A percentile compares a stretch with the other conserved stretches of the same genome.
phyloP scores from a whole-genome alignment of 2,113 vertebrate species.

The Phalacrocorax aristotelis region DNA sequence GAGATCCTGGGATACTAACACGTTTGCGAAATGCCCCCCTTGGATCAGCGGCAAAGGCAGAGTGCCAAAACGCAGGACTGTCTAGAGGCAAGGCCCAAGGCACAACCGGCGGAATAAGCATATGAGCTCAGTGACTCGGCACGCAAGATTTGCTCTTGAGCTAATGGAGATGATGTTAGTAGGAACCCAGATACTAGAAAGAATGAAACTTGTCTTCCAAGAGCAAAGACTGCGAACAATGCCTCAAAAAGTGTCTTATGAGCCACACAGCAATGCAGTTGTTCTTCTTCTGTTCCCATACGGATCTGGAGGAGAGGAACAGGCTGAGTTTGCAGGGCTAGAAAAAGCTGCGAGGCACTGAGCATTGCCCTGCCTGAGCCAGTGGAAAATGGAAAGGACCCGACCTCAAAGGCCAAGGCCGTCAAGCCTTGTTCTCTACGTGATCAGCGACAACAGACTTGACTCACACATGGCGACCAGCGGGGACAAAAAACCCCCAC shows the following conservation, averaged over 20 bases:
- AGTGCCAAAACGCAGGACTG: not conserved
- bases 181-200: not conserved
- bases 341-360: not conserved
- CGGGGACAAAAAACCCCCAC: not conserved
- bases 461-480: not conserved
- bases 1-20: not conserved
- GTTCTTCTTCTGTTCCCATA: not conserved
- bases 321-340: not conserved
- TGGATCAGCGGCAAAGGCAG: not conserved
- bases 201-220: not conserved
- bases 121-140: not conserved
- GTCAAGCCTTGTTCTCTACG: rapidly evolving
- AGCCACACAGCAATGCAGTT: not conserved
- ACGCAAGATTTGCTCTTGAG: not conserved
- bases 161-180: not conserved
- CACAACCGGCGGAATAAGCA: not conserved
- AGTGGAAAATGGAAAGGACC: not conserved
- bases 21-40: not conserved
- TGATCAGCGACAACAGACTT: rapidly evolving
- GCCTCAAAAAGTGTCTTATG: not conserved
- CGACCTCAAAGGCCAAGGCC: not conserved
- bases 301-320: not conserved
- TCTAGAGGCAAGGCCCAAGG: not conserved
- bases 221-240: not conserved
- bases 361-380: not conserved